These are phyloP conservation scores for Synergus gifuensis DNA, from an alignment of 2,888 invertebrate genomes.

Conservation along the genomic window DNA sequence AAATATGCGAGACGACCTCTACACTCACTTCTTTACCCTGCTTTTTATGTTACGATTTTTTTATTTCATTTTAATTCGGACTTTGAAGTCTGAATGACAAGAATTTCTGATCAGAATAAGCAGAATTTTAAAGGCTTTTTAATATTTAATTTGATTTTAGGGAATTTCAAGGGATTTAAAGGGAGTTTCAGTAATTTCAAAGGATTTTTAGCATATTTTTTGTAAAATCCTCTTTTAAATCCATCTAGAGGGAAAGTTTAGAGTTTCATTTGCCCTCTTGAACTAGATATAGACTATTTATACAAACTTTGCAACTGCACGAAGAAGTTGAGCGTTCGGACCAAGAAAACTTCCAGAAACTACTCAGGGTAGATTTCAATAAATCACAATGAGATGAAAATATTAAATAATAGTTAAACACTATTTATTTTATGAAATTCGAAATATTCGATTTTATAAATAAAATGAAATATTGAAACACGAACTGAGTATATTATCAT, in stretches of 20 bases:
- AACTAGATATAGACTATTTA: conserved; percentile 16
- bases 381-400: not conserved
- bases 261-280: conserved; percentile 20
- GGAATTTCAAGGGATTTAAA: too few relatives aligned
- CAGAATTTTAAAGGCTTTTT: too few relatives aligned
- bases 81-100: too few relatives aligned
- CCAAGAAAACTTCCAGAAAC: conserved; percentile 6
- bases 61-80: not conserved
- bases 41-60: not conserved
- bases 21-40: not conserved
- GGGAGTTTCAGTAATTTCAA: too few relatives aligned
- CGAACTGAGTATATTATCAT: not conserved
- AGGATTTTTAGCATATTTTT: not conserved
- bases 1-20: conserved; percentile 7
- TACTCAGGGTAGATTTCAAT: not conserved
- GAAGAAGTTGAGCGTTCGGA: conserved; percentile 13
- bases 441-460: not conserved
- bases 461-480: not conserved
- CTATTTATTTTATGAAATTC: not conserved
- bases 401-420: not conserved
- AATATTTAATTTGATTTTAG: too few relatives aligned
- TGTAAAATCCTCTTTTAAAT: not conserved
- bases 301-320: not conserved
- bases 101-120: too few relatives aligned
- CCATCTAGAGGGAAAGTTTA: conserved; percentile 9